These are phyloP conservation scores for Lepisosteus osseus DNA, from an alignment of 2,113 vertebrate species.

Conservation along the genomic window DNA sequence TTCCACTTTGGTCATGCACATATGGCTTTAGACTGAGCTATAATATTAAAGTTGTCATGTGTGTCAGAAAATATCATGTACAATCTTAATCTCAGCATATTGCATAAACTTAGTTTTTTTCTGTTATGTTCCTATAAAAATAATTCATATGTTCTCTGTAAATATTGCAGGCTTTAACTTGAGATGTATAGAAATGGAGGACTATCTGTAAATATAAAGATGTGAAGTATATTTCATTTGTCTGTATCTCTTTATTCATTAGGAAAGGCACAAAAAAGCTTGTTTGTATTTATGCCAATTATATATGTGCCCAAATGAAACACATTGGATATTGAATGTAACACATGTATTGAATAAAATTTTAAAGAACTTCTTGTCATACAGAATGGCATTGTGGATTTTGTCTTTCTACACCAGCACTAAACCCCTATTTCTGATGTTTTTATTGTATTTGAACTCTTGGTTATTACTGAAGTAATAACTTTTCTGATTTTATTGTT, in stretches of 20 bases:
- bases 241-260: conserved; percentile 69
- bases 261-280: conserved; percentile 68
- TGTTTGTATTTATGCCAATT: conserved; percentile 83
- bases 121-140: conserved; percentile 58
- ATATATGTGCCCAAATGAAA: conserved; percentile 74
- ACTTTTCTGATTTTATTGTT: too few relatives aligned
- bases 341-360: conserved; percentile 92
- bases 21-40: not conserved
- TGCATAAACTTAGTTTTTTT: conserved; percentile 54
- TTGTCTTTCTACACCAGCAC: not conserved
- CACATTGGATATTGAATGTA: conserved; percentile 88
- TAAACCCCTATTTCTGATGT: too few relatives aligned
- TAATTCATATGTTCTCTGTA: conserved; percentile 75
- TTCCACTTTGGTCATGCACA: not conserved
- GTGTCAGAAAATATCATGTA: conserved; percentile 31
- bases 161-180: conserved; percentile 72
- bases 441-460: too few relatives aligned
- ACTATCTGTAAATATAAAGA: conserved; percentile 82
- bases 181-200: conserved; percentile 78
- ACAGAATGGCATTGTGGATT: conserved; percentile 23
- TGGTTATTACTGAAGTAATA: too few relatives aligned
- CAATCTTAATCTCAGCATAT: conserved; percentile 58
- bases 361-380: conserved; percentile 86
- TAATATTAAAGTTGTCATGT: conserved; percentile 14
- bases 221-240: conserved; percentile 65